Conservation (phyloP, 2,888 invertebrate species). For the Eupeodes latifasciatus region DNA sequence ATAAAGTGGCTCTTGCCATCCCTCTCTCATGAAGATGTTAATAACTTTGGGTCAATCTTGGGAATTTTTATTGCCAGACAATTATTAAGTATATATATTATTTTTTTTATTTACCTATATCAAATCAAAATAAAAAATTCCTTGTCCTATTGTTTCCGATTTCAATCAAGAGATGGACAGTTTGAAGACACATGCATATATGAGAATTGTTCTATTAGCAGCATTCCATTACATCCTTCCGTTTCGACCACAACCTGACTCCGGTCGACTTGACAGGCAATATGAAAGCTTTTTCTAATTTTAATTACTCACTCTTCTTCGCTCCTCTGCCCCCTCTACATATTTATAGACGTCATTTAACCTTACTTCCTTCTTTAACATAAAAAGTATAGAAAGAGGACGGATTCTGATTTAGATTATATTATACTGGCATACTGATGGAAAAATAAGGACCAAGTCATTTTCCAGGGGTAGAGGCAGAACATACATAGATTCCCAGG, state of each 20-base stretch:
- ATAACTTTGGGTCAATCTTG: no score
- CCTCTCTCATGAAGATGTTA: no score
- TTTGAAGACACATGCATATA: constrained; percentile 18
- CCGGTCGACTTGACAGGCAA: not conserved
- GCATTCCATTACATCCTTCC: not conserved
- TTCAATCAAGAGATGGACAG: constrained; percentile 43
- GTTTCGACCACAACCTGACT: not conserved
- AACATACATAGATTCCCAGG: not conserved
- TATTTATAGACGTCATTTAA: not conserved
- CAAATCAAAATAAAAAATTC: constrained; percentile 68
- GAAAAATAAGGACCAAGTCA: not conserved
- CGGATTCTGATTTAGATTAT: not conserved
- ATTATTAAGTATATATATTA: no score
- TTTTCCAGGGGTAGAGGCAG: not conserved
- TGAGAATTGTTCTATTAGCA: not conserved
- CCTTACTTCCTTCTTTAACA: not conserved
- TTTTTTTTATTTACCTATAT: constrained; percentile 54
- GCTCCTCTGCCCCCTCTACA: not conserved
- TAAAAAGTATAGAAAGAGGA: no score
- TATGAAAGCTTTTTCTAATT: constrained; percentile 48
- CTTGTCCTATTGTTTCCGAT: constrained; percentile 52
- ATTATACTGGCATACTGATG: not conserved
- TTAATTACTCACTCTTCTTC: constrained; percentile 51
- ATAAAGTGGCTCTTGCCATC: no score
- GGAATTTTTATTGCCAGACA: no score